phyloP scores from a whole-genome alignment of 2,797 vertebrate species.

The Oophaga sylvatica region DNA sequence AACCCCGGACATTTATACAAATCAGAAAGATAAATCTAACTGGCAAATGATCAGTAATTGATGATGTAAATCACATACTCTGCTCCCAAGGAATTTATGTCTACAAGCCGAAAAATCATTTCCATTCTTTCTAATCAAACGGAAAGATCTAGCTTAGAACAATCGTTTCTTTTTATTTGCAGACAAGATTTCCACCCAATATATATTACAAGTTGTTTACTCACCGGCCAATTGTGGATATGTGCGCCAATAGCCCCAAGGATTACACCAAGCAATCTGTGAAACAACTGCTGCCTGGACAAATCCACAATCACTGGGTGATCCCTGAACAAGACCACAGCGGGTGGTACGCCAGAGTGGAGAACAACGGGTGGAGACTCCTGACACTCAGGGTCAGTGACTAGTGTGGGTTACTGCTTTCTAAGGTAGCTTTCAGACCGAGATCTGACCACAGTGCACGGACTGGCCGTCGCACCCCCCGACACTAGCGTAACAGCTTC shows the following conservation, averaged over 20 bases:
- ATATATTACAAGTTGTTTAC: slow-evolving; percentile 88
- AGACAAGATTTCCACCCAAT: slow-evolving; percentile 79
- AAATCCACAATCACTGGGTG: slow-evolving; percentile 56
- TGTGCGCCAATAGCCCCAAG: slow-evolving; percentile 81
- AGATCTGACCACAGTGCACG: too few relatives aligned
- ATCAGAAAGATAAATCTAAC: not conserved
- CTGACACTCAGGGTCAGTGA: slow-evolving; percentile 73
- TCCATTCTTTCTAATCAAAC: not conserved
- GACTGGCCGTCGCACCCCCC: too few relatives aligned
- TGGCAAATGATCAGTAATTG: too few relatives aligned
- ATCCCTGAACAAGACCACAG: slow-evolving; percentile 63
- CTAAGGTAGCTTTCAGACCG: too few relatives aligned
- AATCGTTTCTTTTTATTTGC: slow-evolving; percentile 52
- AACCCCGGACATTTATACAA: not conserved
- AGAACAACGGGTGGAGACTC: slow-evolving; percentile 84
- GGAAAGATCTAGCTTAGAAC: not conserved
- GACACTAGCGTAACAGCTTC: too few relatives aligned
- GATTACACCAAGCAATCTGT: slow-evolving; percentile 72
- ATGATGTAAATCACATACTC: too few relatives aligned
- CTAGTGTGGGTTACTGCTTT: not conserved
- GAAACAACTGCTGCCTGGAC: slow-evolving; percentile 65
- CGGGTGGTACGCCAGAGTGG: slow-evolving; percentile 79
- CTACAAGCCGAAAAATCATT: not conserved
- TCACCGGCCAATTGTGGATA: slow-evolving; percentile 77
- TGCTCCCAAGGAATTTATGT: not conserved